Base-by-base conservation (phyloP, 2,113 vertebrate species). In the Phrynocephalus versicolor region DNA sequence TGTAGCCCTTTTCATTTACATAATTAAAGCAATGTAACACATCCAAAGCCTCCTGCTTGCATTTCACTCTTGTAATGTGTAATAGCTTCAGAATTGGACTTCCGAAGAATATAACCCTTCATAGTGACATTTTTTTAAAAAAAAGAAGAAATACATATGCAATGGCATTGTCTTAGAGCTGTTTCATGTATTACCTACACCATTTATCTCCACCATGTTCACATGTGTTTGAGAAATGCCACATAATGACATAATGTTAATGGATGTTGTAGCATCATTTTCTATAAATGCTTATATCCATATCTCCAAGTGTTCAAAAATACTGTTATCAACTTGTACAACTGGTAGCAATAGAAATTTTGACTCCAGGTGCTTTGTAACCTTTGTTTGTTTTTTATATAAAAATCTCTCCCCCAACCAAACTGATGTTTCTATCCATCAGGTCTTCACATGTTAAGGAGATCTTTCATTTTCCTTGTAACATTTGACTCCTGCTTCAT, bases 371-470 rank as follows among this genome's bases (percentile, higher is more conserved):
- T 39, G 55, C 65, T 72, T 81, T 1, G 65, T n/a, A 45, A n/a
- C 82, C 16, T 64, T 84, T 65, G 30, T 55, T 82, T 1, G 0
- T 88, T 58, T n/a, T 89, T 82, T 35, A 0, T 74, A 39, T 39
- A 41, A 71, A 79, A 0, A 2, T 84, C 10, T 90, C 5, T 51
- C 5, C 10, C 0, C 2, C 73, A 6, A 75, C 81, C 33, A 74
- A 79, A 6, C 57, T 8, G 5, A 88, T 79, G 70, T 55, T 2
- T 0, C 23, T 88, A 82, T 19, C 33, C 33, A 27, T 27, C 90
- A 84, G 65, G 33, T 60, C 77, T 87, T 86, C 65, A 67, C 76
- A 92, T 80, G 23, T 87, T 86, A 81, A 92, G 93, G 70, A 84
- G 82, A n/a, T n/a, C n/a, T n/a, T n/a, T n/a, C n/a, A n/a, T n/a